Base-by-base conservation (phyloP, 2,797 vertebrate species). In the Dallia pectoralis region DNA sequence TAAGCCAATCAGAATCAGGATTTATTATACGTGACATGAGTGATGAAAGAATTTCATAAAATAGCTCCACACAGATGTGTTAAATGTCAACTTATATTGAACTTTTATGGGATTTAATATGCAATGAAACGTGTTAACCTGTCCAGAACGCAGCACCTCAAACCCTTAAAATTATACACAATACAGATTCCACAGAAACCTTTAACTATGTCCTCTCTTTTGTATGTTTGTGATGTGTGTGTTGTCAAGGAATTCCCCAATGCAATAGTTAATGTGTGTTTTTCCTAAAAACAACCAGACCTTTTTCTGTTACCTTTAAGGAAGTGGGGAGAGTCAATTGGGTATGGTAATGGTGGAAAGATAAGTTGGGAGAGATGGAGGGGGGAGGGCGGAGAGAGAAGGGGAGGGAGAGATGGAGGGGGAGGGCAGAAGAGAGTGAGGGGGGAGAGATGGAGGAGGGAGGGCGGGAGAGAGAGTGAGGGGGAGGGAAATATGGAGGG, bases 41-140 rank as follows among this genome's bases (percentile, higher is more conserved):
- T 66, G 70, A 44, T n/a, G 77, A 74, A 64, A 56, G 22, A 56
- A 56, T 56, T 1, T 1, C 53, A 25, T 56, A 5, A 22, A 56
- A 7, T 7, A 56, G 53, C 53, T 56, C 22, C 22, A 18, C 4
- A 11, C 51, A 56, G 51, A 56, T 56, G 53, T 25, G 1, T 15
- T 29, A 44, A 44, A 8, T 8, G 44, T 5, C 71, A 67, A 73
- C 81, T 72, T 0, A 68, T 70, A 90, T 85, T 82, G 47, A 44
- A 73, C 89, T 77, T 85, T 29, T n/a, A 30, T 79, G 84, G 85
- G 87, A 89, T 11, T 0, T 25, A 49, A 90, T 84, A 74, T 73
- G 36, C 1, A 44, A 69, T 79, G 69, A 63, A 84, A 33, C 44
- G 71, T 36, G 33, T 36, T 40, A 40, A 40, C 36, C 1, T 11